These are phyloP conservation scores for Climacteris rufus DNA, from an alignment of 2,113 vertebrate species.

Conservation along the genomic window DNA sequence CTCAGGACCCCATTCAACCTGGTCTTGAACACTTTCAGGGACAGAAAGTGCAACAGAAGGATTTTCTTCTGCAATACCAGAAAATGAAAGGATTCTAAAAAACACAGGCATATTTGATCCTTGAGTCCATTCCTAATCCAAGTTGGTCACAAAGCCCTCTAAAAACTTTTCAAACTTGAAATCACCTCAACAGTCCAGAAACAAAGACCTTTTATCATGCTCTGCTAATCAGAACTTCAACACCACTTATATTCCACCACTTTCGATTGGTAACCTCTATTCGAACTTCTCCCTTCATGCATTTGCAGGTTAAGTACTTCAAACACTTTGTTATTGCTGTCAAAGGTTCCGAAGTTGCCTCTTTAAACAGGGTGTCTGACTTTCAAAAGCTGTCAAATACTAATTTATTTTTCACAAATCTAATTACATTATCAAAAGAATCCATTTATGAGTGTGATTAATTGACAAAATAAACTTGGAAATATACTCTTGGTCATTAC, in stretches of 20 bases:
- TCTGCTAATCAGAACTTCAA: not conserved
- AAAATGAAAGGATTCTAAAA: not conserved
- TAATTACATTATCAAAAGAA: not conserved
- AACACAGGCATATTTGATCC: not conserved
- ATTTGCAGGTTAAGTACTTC: not conserved
- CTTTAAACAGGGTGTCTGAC: not conserved
- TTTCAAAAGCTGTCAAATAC: not conserved
- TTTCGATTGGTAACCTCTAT: not conserved
- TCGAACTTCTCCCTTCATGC: not conserved
- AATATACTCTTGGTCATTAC: not conserved
- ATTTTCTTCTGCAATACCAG: not conserved
- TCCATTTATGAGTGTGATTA: rapidly evolving
- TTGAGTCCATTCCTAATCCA: not conserved
- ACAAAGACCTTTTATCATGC: not conserved
- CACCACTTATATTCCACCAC: not conserved
- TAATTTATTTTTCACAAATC: not conserved
- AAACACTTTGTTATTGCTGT: not conserved
- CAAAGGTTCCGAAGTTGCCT: not conserved
- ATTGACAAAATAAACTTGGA: not conserved
- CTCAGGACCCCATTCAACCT: not conserved
- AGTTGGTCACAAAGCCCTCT: not conserved
- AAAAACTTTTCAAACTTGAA: not conserved
- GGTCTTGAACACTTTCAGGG: not conserved
- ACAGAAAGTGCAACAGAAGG: not conserved
- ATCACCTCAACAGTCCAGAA: not conserved